Evolutionary conservation across 2,797 vertebrate species (phyloP).

Genomic region (Spinus pinus): DNA sequence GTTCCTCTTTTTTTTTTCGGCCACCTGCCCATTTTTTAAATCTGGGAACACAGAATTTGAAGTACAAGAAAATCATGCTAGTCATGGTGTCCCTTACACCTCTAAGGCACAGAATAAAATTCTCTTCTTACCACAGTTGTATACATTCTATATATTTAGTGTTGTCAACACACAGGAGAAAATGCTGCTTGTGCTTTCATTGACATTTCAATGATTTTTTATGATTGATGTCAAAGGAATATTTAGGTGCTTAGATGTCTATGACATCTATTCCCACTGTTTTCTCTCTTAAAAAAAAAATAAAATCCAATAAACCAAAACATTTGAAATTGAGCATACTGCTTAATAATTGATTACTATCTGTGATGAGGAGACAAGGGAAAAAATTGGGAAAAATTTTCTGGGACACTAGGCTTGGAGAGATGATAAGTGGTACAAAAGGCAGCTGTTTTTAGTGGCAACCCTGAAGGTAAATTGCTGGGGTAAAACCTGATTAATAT

Average conservation of each 20-base stretch:
- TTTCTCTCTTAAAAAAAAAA: not conserved
- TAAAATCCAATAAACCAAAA: not conserved
- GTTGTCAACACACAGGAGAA: not conserved
- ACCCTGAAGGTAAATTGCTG: not conserved
- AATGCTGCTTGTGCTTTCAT: not conserved
- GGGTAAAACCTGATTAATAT: not conserved
- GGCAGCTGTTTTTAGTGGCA: not conserved
- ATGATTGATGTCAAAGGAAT: not conserved
- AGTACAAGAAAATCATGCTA: not conserved
- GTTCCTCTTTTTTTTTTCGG: not conserved
- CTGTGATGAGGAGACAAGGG: not conserved
- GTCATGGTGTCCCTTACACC: not conserved
- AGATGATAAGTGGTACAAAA: not conserved
- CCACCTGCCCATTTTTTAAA: not conserved
- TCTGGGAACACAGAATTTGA: not conserved
- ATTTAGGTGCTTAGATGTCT: not conserved
- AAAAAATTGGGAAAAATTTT: not conserved
- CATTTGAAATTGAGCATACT: not conserved
- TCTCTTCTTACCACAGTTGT: not conserved
- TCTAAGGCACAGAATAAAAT: not conserved
- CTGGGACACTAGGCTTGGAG: not conserved
- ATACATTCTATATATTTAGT: not conserved
- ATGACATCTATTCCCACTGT: not conserved
- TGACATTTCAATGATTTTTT: not conserved
- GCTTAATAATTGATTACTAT: not conserved